A percentile compares a stretch with the other conserved stretches of the same genome.
Evolutionary conservation across 2,888 invertebrate species (phyloP).

Genomic region (Leptinotarsa rubiginosa): DNA sequence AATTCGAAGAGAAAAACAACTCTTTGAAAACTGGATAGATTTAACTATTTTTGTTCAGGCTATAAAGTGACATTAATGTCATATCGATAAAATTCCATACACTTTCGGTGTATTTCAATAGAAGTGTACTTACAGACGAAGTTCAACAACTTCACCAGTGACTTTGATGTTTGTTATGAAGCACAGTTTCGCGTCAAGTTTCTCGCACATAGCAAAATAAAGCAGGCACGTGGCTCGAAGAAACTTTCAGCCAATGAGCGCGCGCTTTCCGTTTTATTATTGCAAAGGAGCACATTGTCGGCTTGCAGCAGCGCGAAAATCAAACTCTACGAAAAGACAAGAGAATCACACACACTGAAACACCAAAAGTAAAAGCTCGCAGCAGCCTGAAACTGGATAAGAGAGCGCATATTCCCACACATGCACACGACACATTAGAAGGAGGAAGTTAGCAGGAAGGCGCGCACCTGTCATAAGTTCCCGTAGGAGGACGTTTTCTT

Average conservation of each 20-base stretch:
- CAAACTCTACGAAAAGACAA: slow-evolving; percentile 44
- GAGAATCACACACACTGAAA: slow-evolving; percentile 47
- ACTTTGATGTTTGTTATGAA: slow-evolving; percentile 37
- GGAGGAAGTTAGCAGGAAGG: slow-evolving; percentile 34
- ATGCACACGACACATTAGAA: slow-evolving; percentile 52
- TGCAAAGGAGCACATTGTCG: slow-evolving; percentile 55
- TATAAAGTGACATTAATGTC: background rate
- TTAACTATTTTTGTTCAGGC: background rate
- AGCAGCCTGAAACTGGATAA: slow-evolving; percentile 40
- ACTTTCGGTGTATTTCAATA: background rate
- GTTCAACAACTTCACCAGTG: slow-evolving; percentile 28
- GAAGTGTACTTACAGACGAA: slow-evolving; percentile 33
- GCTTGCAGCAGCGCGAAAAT: slow-evolving; percentile 43
- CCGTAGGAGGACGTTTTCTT: slow-evolving; percentile 59
- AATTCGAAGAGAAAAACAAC: too few relatives aligned
- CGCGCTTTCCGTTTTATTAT: slow-evolving; percentile 53
- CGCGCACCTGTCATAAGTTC: slow-evolving; percentile 58
- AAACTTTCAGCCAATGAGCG: slow-evolving; percentile 49
- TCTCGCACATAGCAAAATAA: slow-evolving; percentile 38
- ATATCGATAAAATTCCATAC: background rate
- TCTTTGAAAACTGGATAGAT: too few relatives aligned
- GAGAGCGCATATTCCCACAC: slow-evolving; percentile 54
- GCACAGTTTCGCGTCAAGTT: slow-evolving; percentile 37
- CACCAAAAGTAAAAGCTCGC: slow-evolving; percentile 46
- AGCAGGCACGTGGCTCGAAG: slow-evolving; percentile 49